phyloP scores from a whole-genome alignment of 2,888 invertebrate species.

The Gymnocheta viridis region DNA sequence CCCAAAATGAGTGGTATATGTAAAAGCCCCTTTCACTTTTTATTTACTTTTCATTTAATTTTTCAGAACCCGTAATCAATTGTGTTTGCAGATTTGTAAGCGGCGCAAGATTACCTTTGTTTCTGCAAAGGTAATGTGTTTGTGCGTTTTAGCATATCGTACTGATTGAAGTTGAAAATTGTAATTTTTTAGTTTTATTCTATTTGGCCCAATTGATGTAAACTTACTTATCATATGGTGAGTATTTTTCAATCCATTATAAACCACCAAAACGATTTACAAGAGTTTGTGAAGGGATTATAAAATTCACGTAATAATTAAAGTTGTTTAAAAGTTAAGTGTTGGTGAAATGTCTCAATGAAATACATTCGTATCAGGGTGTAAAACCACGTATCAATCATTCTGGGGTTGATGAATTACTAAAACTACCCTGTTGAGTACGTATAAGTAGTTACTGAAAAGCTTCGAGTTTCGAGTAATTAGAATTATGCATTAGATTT shows the following conservation, averaged over 20 bases:
- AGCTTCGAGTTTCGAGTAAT: slow-evolving; percentile 10
- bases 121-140: no score
- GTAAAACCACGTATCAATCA: slow-evolving; percentile 62
- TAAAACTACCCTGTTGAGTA: slow-evolving; percentile 43
- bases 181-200: no score
- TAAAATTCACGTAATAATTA: slow-evolving; percentile 70
- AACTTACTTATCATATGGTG: not conserved
- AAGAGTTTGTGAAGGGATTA: slow-evolving; percentile 28
- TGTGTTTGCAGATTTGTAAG: no score
- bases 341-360: slow-evolving; percentile 58
- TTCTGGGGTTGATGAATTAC: slow-evolving; percentile 21
- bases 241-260: not conserved
- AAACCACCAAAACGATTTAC: not conserved
- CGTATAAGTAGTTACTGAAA: not conserved
- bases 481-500: slow-evolving; percentile 9
- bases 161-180: no score
- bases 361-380: slow-evolving; percentile 30
- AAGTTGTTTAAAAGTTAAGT: slow-evolving; percentile 76
- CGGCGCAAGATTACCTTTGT: no score
- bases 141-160: no score
- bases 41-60: no score
- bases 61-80: no score
- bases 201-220: no score
- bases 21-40: no score
- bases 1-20: no score